These are phyloP conservation scores for Calephelis nemesis DNA, from an alignment of 1,140 invertebrate genomes.

Conservation along the genomic window DNA sequence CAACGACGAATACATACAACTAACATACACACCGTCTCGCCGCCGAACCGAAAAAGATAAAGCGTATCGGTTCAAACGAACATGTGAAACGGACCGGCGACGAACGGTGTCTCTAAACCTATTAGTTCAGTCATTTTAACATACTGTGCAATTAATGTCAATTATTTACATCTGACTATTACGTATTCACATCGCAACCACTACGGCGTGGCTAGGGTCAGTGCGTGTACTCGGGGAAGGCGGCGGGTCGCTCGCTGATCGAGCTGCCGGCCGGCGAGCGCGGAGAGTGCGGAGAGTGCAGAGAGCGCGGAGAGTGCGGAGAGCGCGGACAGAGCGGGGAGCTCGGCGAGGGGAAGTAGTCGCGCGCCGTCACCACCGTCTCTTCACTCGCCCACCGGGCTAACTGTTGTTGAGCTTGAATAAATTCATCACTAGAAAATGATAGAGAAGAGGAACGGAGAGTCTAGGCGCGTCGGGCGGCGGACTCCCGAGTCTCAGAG, in stretches of 20 bases:
- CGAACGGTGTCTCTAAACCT: slow-evolving; percentile 31
- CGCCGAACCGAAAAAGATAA: slow-evolving; percentile 51
- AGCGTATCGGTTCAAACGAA: slow-evolving; percentile 66
- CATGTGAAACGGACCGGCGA: slow-evolving; percentile 45
- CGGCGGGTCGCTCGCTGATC: slow-evolving; percentile 60
- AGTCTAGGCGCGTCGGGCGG: slow-evolving; percentile 62
- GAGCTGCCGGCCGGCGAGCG: slow-evolving; percentile 56
- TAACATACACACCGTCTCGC: slow-evolving; percentile 51
- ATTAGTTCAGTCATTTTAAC: slow-evolving; percentile 47
- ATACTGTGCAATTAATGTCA: slow-evolving; percentile 40
- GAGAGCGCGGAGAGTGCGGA: slow-evolving; percentile 77
- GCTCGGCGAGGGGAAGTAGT: slow-evolving; percentile 78
- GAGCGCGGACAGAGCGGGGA: slow-evolving; percentile 66
- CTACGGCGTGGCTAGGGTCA: slow-evolving; percentile 46
- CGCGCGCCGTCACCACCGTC: slow-evolving; percentile 83
- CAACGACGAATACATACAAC: slow-evolving; percentile 48
- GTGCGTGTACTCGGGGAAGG: slow-evolving; percentile 81
- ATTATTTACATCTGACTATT: slow-evolving; percentile 30
- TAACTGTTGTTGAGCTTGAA: slow-evolving; percentile 95
- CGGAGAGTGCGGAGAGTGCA: slow-evolving; percentile 78
- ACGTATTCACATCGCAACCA: slow-evolving; percentile 31
- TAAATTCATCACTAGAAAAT: slow-evolving; percentile 96
- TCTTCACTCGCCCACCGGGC: slow-evolving; percentile 95
- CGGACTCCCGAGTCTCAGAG: slow-evolving; percentile 44
- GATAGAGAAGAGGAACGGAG: slow-evolving; percentile 83